phyloP scores from a whole-genome alignment of 2,888 invertebrate genomes.

The Hanleya hanleyi region DNA sequence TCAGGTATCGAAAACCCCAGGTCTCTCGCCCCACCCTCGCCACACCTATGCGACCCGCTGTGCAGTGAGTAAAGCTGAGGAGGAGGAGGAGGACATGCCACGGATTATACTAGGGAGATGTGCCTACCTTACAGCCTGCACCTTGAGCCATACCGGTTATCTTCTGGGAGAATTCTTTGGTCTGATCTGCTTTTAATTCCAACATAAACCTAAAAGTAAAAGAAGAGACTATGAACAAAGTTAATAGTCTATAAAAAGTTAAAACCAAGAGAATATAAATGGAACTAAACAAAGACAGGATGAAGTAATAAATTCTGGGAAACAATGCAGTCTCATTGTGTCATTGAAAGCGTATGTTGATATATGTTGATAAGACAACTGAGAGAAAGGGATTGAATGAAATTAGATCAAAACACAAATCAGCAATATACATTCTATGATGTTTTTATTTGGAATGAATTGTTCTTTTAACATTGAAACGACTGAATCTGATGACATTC shows the following conservation, averaged over 20 bases:
- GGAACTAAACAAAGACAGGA: background rate
- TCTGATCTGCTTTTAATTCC: constrained; percentile 62
- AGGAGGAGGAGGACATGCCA: too few relatives aligned
- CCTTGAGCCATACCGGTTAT: constrained; percentile 52
- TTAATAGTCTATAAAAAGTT: background rate
- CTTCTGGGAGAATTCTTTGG: constrained; percentile 59
- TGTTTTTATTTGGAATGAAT: too few relatives aligned
- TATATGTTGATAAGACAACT: too few relatives aligned
- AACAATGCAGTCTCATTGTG: background rate
- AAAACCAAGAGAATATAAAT: background rate
- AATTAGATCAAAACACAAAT: too few relatives aligned
- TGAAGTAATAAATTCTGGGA: background rate
- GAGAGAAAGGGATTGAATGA: too few relatives aligned
- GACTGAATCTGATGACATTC: background rate
- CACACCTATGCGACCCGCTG: too few relatives aligned
- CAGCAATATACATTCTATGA: too few relatives aligned
- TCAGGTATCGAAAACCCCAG: too few relatives aligned
- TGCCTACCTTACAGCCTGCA: constrained; percentile 57
- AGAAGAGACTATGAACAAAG: background rate
- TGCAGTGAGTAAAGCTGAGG: too few relatives aligned
- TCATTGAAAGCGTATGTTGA: too few relatives aligned
- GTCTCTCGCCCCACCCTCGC: too few relatives aligned
- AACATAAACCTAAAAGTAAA: constrained; percentile 63
- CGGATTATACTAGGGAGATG: too few relatives aligned
- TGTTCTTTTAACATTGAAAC: background rate